Conservation (phyloP, 2,888 invertebrate species). For the Prosopocoilus inquinatus region DNA sequence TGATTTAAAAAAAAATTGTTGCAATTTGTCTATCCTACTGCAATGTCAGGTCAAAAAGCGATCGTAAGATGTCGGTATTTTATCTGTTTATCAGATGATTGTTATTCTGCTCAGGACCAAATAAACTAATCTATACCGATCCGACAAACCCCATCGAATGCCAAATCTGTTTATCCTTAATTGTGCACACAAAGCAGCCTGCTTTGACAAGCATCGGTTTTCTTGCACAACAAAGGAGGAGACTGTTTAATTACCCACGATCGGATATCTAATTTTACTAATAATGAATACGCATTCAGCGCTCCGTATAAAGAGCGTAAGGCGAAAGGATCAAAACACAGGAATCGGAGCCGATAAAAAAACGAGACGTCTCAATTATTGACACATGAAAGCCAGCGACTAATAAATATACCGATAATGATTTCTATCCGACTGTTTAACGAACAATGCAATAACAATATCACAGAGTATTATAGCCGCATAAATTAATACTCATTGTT, state of each 20-base stretch:
- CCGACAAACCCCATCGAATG: too few relatives aligned
- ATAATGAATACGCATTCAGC: background rate
- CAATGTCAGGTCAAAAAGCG: too few relatives aligned
- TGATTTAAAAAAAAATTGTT: too few relatives aligned
- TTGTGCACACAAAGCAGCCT: too few relatives aligned
- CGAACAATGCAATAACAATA: conserved; percentile 5
- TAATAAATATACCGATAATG: conserved; percentile 3
- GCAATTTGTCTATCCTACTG: too few relatives aligned
- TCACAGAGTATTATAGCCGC: conserved; percentile 1
- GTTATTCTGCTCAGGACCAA: too few relatives aligned
- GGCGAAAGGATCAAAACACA: background rate
- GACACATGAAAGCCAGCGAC: conserved; percentile 1
- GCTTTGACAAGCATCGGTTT: too few relatives aligned
- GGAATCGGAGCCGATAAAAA: background rate
- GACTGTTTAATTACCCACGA: background rate
- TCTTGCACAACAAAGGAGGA: background rate
- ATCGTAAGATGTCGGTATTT: too few relatives aligned
- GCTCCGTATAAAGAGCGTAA: background rate
- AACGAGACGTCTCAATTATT: background rate
- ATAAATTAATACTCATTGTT: conserved; percentile 5
- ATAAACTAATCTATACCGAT: too few relatives aligned
- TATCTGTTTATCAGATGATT: too few relatives aligned
- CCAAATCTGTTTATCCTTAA: too few relatives aligned
- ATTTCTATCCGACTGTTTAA: conserved; percentile 4
- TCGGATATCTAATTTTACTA: background rate